Conservation (phyloP, 1,140 invertebrate species). For the Drosophila baimaii region DNA sequence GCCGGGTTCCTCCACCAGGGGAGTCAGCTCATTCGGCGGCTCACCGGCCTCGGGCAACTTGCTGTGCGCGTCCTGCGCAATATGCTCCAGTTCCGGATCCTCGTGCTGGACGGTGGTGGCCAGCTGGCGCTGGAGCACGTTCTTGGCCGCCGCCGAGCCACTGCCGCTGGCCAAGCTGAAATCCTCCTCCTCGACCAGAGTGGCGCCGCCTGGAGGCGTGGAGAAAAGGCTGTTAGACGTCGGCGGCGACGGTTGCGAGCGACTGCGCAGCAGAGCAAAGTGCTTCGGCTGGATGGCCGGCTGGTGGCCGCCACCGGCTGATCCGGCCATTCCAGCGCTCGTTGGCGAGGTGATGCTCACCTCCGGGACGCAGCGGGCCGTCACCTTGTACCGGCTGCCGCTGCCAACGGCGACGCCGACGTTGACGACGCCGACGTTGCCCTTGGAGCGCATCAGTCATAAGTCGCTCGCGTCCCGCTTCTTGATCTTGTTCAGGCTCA, state of each 20-base stretch:
- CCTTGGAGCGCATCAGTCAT: slow-evolving; percentile 83
- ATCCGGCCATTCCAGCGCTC: slow-evolving; percentile 48
- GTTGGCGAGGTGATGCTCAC: slow-evolving; percentile 83
- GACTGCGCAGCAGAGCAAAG: slow-evolving; percentile 73
- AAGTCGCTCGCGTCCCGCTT: slow-evolving; percentile 83
- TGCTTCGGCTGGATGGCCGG: slow-evolving; percentile 68
- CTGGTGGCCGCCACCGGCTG: slow-evolving; percentile 41
- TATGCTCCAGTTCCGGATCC: slow-evolving; percentile 50
- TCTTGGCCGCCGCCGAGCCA: slow-evolving; percentile 53
- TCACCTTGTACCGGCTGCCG: slow-evolving; percentile 83
- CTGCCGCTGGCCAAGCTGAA: slow-evolving; percentile 76
- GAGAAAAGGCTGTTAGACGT: slow-evolving; percentile 84
- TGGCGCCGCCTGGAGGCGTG: slow-evolving; percentile 72
- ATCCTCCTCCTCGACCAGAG: slow-evolving; percentile 82
- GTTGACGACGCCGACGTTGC: slow-evolving; percentile 61
- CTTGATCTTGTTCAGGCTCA: slow-evolving; percentile 84
- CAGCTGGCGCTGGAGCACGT: slow-evolving; percentile 72
- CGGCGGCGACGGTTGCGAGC: slow-evolving; percentile 63
- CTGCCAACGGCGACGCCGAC: slow-evolving; percentile 68
- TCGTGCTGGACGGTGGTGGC: slow-evolving; percentile 66
- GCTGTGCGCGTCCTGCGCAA: slow-evolving; percentile 38
- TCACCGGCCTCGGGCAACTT: slow-evolving; percentile 32
- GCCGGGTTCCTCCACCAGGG: slow-evolving; percentile 62
- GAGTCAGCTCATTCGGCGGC: slow-evolving; percentile 69
- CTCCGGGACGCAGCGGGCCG: slow-evolving; percentile 82